Percentiles rank a stretch among this genome's conserved stretches.
These are phyloP conservation scores for Lepidurus packardi DNA, from an alignment of 1,140 invertebrate species.

Conservation along the genomic window DNA sequence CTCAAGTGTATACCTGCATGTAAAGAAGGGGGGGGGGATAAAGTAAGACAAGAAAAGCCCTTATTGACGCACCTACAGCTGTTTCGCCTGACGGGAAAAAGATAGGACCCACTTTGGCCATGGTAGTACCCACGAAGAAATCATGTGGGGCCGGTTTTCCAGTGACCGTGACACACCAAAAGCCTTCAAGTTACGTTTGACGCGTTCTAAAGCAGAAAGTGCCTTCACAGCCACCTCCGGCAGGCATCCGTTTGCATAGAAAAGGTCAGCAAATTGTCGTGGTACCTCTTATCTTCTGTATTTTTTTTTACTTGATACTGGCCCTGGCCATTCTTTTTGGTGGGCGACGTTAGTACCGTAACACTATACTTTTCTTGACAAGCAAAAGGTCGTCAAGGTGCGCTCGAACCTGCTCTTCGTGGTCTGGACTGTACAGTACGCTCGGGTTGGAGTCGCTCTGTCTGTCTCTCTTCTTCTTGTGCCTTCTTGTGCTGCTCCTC, in stretches of 20 bases:
- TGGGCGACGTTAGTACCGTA: background rate
- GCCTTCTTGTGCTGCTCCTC: background rate
- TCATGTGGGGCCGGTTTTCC: slow-evolving; percentile 11
- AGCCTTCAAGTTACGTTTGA: slow-evolving; percentile 15
- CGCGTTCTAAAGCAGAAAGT: background rate
- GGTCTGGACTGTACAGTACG: no score
- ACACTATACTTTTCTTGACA: background rate
- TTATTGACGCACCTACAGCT: no score
- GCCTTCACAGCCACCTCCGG: background rate
- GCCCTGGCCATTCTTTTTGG: background rate
- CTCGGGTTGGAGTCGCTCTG: background rate
- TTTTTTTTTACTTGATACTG: background rate
- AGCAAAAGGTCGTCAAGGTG: slow-evolving; percentile 9
- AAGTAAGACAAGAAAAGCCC: no score
- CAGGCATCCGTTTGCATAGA: background rate
- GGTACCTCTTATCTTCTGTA: background rate
- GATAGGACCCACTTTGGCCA: slow-evolving; percentile 5
- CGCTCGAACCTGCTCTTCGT: background rate
- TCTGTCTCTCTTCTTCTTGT: background rate
- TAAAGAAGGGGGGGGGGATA: no score
- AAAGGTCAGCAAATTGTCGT: slow-evolving; percentile 21
- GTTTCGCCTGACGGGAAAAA: background rate
- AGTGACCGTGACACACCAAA: slow-evolving; percentile 14
- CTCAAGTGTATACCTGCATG: background rate
- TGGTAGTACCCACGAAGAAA: background rate